Conservation (phyloP, 2,888 invertebrate species). For the Cryptocephalus primarius region DNA sequence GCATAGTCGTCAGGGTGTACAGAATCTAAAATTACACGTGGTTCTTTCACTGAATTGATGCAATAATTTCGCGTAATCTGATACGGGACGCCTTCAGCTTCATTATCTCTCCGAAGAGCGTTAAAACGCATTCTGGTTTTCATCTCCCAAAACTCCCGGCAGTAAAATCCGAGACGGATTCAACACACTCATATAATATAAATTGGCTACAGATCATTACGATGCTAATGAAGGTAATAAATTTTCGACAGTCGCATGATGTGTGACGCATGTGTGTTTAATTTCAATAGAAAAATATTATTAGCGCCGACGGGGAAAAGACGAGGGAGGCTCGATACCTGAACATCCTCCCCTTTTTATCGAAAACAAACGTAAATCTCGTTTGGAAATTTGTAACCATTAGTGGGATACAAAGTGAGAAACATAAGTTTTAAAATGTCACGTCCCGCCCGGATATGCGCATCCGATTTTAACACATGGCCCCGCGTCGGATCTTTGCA, state of each 20-base stretch:
- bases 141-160: too few species aligned
- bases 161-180: too few species aligned
- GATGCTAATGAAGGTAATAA: conserved; percentile 5
- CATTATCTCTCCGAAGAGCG: too few species aligned
- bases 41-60: too few species aligned
- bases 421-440: conserved; percentile 29
- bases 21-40: too few species aligned
- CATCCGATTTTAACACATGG: conserved; percentile 28
- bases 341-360: conserved; percentile 13
- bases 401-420: conserved; percentile 36
- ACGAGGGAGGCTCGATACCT: conserved; percentile 2
- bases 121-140: too few species aligned
- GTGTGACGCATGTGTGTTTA: conserved; percentile 16
- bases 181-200: too few species aligned
- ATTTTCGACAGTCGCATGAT: conserved; percentile 8
- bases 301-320: conserved; percentile 5
- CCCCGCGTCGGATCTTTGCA: conserved; percentile 14
- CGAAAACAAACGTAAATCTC: conserved; percentile 28
- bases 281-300: conserved; percentile 11
- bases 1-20: too few species aligned
- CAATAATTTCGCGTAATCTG: too few species aligned
- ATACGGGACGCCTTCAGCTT: too few species aligned
- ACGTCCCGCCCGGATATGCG: conserved; percentile 24
- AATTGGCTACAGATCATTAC: background rate
- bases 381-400: conserved; percentile 26